Percentiles rank a stretch among this genome's conserved stretches.
phyloP scores from a whole-genome alignment of 2,888 invertebrate species.

The Mimachlamys varia region DNA sequence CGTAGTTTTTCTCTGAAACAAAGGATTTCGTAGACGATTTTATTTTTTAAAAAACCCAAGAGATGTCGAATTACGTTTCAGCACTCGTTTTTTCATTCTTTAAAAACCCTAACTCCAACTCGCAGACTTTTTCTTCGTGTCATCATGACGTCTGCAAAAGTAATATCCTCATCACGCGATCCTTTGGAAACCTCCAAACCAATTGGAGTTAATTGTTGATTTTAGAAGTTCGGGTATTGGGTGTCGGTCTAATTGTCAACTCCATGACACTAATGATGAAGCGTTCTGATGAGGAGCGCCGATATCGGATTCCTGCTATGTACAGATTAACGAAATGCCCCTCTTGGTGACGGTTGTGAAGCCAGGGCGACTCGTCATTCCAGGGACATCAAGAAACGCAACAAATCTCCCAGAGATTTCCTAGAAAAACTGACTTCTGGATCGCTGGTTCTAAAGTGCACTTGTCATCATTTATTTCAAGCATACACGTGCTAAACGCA shows the following conservation, averaged over 20 bases:
- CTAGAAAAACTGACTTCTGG: slow-evolving; percentile 5
- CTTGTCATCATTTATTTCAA: not conserved
- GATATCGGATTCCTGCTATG: not conserved
- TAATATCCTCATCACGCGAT: slow-evolving; percentile 20
- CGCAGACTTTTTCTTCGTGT: not conserved
- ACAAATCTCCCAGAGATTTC: slow-evolving; percentile 18
- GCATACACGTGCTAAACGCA: not conserved
- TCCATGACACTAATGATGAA: slow-evolving; percentile 16
- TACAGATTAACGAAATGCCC: not conserved
- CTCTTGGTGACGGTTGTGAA: not conserved
- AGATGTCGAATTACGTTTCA: slow-evolving; percentile 8
- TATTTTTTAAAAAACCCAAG: not conserved
- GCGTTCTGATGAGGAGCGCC: not conserved
- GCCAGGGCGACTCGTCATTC: not conserved
- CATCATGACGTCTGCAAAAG: slow-evolving; percentile 22
- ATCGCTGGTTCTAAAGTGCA: slow-evolving; percentile 24
- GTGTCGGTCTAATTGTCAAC: slow-evolving; percentile 23
- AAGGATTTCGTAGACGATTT: not conserved
- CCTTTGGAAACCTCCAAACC: not conserved
- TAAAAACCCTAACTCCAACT: not conserved
- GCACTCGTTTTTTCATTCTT: not conserved
- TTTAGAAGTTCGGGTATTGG: not conserved
- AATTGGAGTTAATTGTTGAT: slow-evolving; percentile 18
- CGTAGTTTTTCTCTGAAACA: not conserved
- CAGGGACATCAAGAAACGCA: not conserved